Percentiles rank a stretch among this genome's conserved stretches.
Conservation (phyloP, 1,140 invertebrate species). For the Nylanderia fulva region DNA sequence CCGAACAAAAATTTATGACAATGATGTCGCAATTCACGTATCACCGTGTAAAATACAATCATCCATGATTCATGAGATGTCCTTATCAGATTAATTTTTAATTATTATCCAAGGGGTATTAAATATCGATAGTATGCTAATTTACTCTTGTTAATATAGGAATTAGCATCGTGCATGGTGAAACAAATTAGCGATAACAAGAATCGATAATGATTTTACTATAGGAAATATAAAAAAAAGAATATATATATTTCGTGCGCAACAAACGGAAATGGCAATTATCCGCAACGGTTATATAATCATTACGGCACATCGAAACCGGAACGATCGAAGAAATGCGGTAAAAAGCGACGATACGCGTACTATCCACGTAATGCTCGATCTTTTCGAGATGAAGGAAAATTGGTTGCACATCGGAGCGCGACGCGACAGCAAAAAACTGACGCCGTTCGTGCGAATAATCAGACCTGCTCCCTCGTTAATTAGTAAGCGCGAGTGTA, state of each 20-base stretch:
- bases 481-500: neutral
- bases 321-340: neutral
- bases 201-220: neutral
- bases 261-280: neutral
- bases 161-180: neutral
- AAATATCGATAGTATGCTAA: neutral
- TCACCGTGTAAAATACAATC: neutral
- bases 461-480: neutral
- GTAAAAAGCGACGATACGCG: neutral
- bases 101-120: neutral
- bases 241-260: neutral
- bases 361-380: neutral
- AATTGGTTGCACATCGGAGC: neutral
- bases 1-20: neutral
- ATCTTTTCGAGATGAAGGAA: neutral
- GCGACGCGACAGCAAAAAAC: conserved; percentile 10
- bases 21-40: neutral
- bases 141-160: neutral
- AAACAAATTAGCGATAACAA: neutral
- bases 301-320: neutral
- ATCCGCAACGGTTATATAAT: neutral
- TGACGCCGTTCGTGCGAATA: conserved; percentile 1
- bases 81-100: neutral
- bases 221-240: neutral
- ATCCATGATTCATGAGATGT: neutral